A percentile compares a stretch with the other conserved stretches of the same genome.
Conservation (phyloP, 2,888 invertebrate genomes). For the Perdita meconis region DNA sequence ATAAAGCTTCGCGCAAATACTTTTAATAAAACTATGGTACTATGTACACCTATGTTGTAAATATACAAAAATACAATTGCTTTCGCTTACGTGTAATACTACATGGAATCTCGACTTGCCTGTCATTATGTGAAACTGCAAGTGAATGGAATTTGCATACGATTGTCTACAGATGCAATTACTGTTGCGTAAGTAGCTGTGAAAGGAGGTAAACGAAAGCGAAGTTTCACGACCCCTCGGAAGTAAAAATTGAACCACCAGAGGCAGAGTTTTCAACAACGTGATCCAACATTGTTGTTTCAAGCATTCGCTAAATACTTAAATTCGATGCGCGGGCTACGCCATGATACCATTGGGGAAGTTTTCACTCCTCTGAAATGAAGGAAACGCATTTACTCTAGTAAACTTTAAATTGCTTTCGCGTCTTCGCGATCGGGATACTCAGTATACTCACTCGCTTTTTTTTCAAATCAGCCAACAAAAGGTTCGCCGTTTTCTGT, state of each 20-base stretch:
- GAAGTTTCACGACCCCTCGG: neutral
- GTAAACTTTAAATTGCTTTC: neutral
- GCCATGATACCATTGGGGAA: constrained; percentile 25
- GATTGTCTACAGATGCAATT: constrained; percentile 7
- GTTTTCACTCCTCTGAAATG: constrained; percentile 50
- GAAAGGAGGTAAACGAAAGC: neutral
- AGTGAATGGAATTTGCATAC: constrained; percentile 1
- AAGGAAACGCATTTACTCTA: neutral
- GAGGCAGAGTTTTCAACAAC: neutral
- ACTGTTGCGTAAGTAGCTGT: neutral
- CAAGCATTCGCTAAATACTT: neutral
- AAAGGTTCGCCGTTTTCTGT: constrained; percentile 50
- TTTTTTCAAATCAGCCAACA: constrained; percentile 50
- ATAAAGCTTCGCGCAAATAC: constrained; percentile 19
- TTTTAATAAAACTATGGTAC: neutral
- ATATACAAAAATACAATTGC: constrained; percentile 2
- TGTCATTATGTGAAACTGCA: neutral
- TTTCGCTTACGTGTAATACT: neutral
- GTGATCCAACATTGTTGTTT: neutral
- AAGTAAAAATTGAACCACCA: neutral
- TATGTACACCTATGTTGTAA: no score
- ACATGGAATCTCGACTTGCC: constrained; percentile 12
- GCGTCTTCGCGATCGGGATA: neutral
- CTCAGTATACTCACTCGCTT: constrained; percentile 48
- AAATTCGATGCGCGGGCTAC: neutral